Percentiles rank a stretch among this genome's conserved stretches.
phyloP scores from a whole-genome alignment of 2,113 vertebrate species.

The Crypturellus undulatus region DNA sequence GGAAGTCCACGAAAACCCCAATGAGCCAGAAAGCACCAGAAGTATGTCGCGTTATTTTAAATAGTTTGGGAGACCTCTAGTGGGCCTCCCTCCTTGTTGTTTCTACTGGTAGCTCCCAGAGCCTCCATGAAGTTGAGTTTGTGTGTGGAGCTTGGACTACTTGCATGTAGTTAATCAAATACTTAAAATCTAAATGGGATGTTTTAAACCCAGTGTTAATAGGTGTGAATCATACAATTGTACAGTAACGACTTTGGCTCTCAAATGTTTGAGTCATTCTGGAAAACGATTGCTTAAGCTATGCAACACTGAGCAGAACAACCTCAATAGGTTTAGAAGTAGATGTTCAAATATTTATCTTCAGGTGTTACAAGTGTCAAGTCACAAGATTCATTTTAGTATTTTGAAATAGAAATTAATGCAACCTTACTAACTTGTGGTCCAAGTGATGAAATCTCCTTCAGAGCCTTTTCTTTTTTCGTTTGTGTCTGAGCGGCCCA shows the following conservation, averaged over 20 bases:
- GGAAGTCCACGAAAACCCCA: neutral
- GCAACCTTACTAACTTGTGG: neutral
- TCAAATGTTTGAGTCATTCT: neutral
- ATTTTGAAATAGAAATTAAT: neutral
- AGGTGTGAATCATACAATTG: neutral
- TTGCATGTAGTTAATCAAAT: neutral
- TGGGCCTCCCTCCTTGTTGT: neutral
- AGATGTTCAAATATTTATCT: neutral
- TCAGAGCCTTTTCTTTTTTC: neutral
- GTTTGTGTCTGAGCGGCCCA: neutral
- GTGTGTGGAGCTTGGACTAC: neutral
- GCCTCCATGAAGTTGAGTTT: neutral
- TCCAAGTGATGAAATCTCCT: neutral
- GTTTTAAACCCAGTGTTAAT: neutral
- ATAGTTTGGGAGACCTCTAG: slow-evolving; percentile 56
- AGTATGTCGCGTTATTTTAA: neutral
- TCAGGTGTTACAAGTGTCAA: neutral
- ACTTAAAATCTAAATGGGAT: neutral
- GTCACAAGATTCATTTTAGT: neutral
- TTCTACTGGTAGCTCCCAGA: neutral
- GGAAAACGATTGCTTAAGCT: neutral
- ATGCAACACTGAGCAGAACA: neutral
- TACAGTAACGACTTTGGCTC: neutral
- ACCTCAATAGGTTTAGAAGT: neutral
- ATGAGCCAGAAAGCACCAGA: neutral